A percentile compares a stretch with the other conserved stretches of the same genome.
Evolutionary conservation across 1,140 invertebrate genomes (phyloP).

Genomic region (Drosophila aff.): DNA sequence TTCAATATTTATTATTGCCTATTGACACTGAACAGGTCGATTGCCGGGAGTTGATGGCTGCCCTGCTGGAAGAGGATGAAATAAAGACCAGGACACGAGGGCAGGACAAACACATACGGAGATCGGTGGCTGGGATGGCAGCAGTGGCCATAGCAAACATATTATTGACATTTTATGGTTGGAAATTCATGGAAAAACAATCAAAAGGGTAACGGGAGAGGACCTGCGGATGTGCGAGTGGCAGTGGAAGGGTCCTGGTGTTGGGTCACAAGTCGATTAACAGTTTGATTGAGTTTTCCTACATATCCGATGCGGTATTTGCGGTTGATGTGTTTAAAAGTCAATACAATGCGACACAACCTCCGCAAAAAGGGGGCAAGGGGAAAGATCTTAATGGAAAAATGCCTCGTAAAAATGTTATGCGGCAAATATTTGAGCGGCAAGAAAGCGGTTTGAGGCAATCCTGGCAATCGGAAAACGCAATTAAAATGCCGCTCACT

Average conservation of each 20-base stretch:
- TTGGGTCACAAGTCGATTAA: slow-evolving; percentile 67
- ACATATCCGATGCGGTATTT: slow-evolving; percentile 67
- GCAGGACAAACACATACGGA: slow-evolving; percentile 55
- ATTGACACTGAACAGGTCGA: slow-evolving; percentile 64
- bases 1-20: slow-evolving; percentile 64
- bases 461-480: slow-evolving; percentile 42
- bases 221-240: not conserved
- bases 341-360: slow-evolving; percentile 51
- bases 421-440: slow-evolving; percentile 47
- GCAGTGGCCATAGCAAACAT: slow-evolving; percentile 60
- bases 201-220: slow-evolving; percentile 47
- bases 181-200: slow-evolving; percentile 66
- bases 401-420: slow-evolving; percentile 68
- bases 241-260: slow-evolving; percentile 2
- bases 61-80: slow-evolving; percentile 23
- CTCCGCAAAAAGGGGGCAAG: not conserved
- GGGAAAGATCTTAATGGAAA: slow-evolving; percentile 63
- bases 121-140: not conserved
- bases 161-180: slow-evolving; percentile 78
- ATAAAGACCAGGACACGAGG: slow-evolving; percentile 28
- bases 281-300: slow-evolving; percentile 77
- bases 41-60: slow-evolving; percentile 32
- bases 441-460: slow-evolving; percentile 20
- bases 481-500: slow-evolving; percentile 61
- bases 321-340: slow-evolving; percentile 72